These are phyloP conservation scores for Lytechinus pictus DNA, from an alignment of 35 echinoderm and acorn worm genomes.

Conservation along the genomic window DNA sequence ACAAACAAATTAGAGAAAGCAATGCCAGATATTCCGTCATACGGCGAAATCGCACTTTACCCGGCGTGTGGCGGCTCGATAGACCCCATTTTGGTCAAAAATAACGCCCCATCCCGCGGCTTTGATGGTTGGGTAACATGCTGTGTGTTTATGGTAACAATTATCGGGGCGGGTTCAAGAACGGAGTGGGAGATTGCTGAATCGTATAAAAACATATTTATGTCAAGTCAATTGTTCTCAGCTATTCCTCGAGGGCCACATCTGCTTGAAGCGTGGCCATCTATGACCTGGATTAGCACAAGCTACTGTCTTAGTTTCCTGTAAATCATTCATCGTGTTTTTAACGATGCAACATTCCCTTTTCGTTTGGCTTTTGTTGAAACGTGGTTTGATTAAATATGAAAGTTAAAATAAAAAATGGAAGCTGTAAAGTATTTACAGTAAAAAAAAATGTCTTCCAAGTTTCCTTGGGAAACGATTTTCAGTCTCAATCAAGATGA, in stretches of 20 bases:
- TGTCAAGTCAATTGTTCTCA: conserved; percentile 7
- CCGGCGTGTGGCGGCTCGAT: neutral
- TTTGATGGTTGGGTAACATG: neutral
- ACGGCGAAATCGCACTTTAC: neutral
- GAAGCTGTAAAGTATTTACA: too few relatives aligned
- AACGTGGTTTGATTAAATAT: too few relatives aligned
- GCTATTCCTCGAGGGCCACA: neutral
- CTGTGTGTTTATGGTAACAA: conserved; percentile 25
- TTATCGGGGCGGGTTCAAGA: neutral
- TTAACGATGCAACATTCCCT: too few relatives aligned
- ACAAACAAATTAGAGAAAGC: neutral
- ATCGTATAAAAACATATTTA: conserved; percentile 14
- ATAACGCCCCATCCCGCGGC: neutral
- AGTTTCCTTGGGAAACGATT: too few relatives aligned
- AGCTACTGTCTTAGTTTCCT: too few relatives aligned
- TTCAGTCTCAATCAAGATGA: too few relatives aligned
- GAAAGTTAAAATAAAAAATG: too few relatives aligned
- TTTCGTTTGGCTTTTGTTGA: too few relatives aligned
- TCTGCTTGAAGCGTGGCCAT: neutral
- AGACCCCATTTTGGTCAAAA: neutral
- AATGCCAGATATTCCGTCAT: neutral
- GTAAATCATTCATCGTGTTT: too few relatives aligned
- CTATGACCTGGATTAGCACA: too few relatives aligned
- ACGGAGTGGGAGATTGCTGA: neutral
- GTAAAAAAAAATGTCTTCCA: too few relatives aligned